Evolutionary conservation across 2,888 invertebrate species (phyloP), one percentile per base, ranked within the genome.

Genomic region (Eupithecia vulgata): DNA sequence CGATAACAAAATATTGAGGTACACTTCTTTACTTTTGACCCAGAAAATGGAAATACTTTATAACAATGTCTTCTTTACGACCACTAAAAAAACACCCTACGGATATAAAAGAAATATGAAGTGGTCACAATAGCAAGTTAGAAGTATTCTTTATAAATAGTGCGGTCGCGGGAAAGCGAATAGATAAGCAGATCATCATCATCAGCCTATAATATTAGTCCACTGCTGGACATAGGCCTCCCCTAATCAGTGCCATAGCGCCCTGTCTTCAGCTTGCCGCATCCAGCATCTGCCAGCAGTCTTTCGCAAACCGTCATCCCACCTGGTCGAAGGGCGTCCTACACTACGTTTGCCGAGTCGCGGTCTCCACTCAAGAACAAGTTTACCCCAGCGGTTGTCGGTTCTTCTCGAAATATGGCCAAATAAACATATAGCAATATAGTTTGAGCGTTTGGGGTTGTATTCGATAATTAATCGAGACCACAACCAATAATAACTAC

Each of bases 41-140:
- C 35, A 66, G 35, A 70, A 57, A 64, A 64, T 64, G 37, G n/a
- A 59, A 59, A 42, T 67, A 48, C 67, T 67, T 45, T 59, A 65
- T 45, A 65, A 35, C 21, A 67, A 61, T 62, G 34, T 67, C 42
- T 62, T 61, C 64, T 70, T 73, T 73, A 67, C 67, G 69, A 45
- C 61, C 70, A 59, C 61, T 67, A 67, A 42, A 68, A 57, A 62
- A 73, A 62, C 61, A 67, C 62, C 67, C 61, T 67, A 40, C 73
- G 69, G 66, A 61, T 48, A 40, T 52, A 64, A 70, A 35, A 62
- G 52, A 68, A 68, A 68, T 68, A 59, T 59, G 64, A 65, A 48
- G 65, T 66, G 48, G 37, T 42, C 67, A 61, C 45, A 68, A 25
- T 21, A 25, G 25, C 57, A 57, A 57, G 57, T 57, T 25, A 57